Base-by-base conservation (phyloP, 2,797 vertebrate species). In the Myotis myotis region DNA sequence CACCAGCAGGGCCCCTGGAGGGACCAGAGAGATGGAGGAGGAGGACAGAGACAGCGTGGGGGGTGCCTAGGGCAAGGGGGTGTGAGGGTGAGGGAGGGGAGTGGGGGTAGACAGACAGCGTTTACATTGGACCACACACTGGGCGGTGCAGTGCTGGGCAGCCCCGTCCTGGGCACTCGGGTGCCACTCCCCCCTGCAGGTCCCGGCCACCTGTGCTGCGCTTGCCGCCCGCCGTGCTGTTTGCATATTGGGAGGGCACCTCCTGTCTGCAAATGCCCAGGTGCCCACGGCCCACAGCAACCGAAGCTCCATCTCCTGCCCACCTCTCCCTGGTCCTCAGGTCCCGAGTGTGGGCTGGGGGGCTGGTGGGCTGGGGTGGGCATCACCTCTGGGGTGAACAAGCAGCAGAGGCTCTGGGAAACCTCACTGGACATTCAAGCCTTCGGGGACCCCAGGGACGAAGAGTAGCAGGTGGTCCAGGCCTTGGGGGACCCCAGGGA, bases 31-130 rank as follows among this genome's bases (percentile, higher is more conserved):
- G 20, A 16, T 19, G 20, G 33, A 33, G 49, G n/a, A 57, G 28
- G 25, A 44, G 19, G 5, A 25, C 16, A 28, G 36, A 6, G 11
- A n/a, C 19, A 19, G 30, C 11, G 74, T 49, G 44, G 55, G 55
- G 55, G 28, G 30, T 16, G 60, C 28, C 12, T 1, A 3, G 28
- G 74, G 10, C 2, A 13, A 2, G 3, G 47, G 2, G 36, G 44
- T 11, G 44, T 10, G n/a, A 9, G 8, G 36, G 28, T 20, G 17
- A 3, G 8, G 8, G 10, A 3, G 19, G 6, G 3, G 12, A 5
- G 8, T 9, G 36, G 64, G n/a, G 38, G 0, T 22, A 1, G 16
- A 9, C 3, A 71, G 28, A 25, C 7, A 16, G 78, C 70, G 23
- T n/a, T 13, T 13, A 6, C 12, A 6, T 2, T 4, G 47, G 49